Percentiles rank a stretch among this genome's conserved stretches.
Conservation (phyloP, 2,797 vertebrate genomes). For the Rhinoraja longicauda region DNA sequence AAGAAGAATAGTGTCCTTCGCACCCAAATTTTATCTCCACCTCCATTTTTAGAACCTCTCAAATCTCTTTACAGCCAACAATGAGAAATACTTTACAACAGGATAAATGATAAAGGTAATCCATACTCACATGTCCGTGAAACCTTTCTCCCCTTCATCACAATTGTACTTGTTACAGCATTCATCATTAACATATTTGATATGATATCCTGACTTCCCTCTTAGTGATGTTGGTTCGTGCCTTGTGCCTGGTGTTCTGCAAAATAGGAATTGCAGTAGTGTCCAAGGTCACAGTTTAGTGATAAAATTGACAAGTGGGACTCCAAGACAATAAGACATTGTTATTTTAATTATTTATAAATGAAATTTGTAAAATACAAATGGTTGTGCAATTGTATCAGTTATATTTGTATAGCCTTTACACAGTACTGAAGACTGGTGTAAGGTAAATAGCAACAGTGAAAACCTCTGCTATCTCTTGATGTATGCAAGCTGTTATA, state of each 20-base stretch:
- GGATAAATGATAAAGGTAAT: background rate
- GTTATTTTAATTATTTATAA: background rate
- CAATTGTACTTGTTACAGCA: background rate
- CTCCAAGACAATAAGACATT: background rate
- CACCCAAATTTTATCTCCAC: background rate
- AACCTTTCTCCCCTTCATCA: slow-evolving; percentile 5
- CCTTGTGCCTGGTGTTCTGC: background rate
- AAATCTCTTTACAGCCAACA: background rate
- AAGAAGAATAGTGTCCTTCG: background rate
- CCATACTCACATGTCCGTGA: background rate
- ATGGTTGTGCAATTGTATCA: background rate
- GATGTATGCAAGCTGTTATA: background rate
- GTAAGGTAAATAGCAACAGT: background rate
- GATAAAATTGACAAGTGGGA: background rate
- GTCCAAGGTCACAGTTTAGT: background rate
- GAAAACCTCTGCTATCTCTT: background rate
- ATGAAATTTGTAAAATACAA: background rate
- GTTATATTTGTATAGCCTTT: background rate
- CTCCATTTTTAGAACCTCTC: background rate
- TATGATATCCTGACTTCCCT: background rate
- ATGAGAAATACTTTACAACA: background rate
- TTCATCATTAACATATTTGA: background rate
- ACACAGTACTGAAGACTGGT: background rate
- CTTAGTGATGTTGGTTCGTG: background rate
- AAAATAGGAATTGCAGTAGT: background rate